Evolutionary conservation across 2,888 invertebrate genomes (phyloP), one percentile per base, ranked within the genome.

Genomic region (Epinotia demarniana): DNA sequence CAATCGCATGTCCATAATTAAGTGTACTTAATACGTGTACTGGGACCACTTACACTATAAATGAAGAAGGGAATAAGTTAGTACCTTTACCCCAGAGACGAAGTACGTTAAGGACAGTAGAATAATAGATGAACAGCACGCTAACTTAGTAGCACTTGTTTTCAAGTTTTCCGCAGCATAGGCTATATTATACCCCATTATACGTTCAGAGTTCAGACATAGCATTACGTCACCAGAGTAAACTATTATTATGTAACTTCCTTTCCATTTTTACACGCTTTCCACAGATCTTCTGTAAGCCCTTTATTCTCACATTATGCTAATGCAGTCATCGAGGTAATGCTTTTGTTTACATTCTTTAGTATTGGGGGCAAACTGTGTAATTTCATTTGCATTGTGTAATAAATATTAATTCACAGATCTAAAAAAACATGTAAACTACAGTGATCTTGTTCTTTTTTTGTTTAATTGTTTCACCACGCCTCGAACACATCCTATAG

Each of bases 261-360:
- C 60, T 70, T 66, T 53, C 23, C 64, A 60, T 71, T 74, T 74
- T 74, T 64, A 69, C 69, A 70, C 74, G 63, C 69, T 74, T 74
- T 74, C 73, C 69, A 69, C 49, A 33, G 72, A 11, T 69, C 68
- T 19, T 57, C 71, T 16, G 23, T 33, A 19, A 46, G 74, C 64
- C 74, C 70, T 70, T 75, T 63, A 66, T 71, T 66, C 23, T 60
- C 27, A 43, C 43, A 60, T 71, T 75, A 75, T 75, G 53, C 53
- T 27, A 75, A 75, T 66, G 16, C 27, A 18, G 27, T 64, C 70
- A 63, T 53, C 13, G 33, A 57, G 62, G 46, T 75, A 58, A 70
- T 64, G 74, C 49, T 70, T 69, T 60, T 69, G 63, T 69, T 74
- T 69, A 43, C 60, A 33, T 11, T 49, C 1, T 23, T 39, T 62